Base-by-base conservation (phyloP, 2,888 invertebrate species). In the Philopedon plagiatum region DNA sequence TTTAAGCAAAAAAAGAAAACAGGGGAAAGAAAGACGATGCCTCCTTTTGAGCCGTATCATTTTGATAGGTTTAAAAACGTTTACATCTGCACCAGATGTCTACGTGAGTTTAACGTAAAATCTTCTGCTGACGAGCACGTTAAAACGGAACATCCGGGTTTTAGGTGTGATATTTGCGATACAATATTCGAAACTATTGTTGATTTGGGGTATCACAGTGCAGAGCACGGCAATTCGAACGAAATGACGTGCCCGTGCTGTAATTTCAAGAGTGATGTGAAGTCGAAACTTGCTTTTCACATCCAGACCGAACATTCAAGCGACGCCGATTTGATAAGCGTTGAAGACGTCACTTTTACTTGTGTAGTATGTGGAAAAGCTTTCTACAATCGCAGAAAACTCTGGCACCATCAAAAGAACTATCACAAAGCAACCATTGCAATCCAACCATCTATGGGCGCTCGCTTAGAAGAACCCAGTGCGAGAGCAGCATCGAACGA, bases 281-380 rank as follows among this genome's bases (percentile, higher is more conserved):
- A 63, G 29, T n/a, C 57, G 0, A 46, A 66, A 7, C 44, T 74
- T 9, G 54, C 49, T 11, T 44, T 44, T 21, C 74, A 74, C 49
- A 65, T 74, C 3, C 54, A 69, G 18, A 66, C 46, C 1, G 67
- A 56, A 11, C 74, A 74, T 26, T 5, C 56, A 1, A 11, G n/a
- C 3, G 57, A 46, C 34, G 13, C 49, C 3, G 54, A 63, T 8
- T 32, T 66, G 9, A 19, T 37, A 2, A 26, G 23, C 19, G 64
- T 18, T 2, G 21, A 61, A 11, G 56, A 65, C 18, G 29, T 44
- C 8, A 39, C 87, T 65, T 83, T 88, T 49, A 84, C 85, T 5
- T 89, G 89, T 72, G 86, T 87, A 70, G 86, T 88, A 23, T 89
- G 89, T 74, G 86, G 86, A 63, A 88, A 88, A 70, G 85, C 84